Percentiles rank a stretch among this genome's conserved stretches.
Evolutionary conservation across 35 echinoderm and acorn worm genomes (phyloP).

Genomic region (Apostichopus parvimensis): DNA sequence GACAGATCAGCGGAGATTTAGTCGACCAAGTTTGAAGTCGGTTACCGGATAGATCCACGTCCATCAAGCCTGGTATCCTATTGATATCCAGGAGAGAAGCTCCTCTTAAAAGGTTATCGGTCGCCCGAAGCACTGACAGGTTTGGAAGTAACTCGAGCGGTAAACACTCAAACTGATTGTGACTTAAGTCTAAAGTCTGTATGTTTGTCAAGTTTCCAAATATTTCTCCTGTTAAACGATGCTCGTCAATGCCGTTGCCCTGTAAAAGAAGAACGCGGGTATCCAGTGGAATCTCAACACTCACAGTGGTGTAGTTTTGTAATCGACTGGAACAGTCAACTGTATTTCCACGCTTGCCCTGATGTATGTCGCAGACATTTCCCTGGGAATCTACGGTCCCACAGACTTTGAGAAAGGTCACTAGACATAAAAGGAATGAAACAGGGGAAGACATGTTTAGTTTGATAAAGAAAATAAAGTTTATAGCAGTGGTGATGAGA

Average conservation of each 20-base stretch:
- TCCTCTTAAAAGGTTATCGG: not conserved
- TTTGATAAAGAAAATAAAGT: too few relatives aligned
- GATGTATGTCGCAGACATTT: not conserved
- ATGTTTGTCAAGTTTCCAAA: not conserved
- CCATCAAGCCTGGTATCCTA: not conserved
- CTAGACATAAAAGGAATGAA: not conserved
- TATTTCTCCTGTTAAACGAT: not conserved
- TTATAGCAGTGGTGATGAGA: too few relatives aligned
- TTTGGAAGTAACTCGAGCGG: not conserved
- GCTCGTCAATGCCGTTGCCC: not conserved
- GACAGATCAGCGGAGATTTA: not conserved
- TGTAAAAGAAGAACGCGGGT: slow-evolving; percentile 1
- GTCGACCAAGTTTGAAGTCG: not conserved
- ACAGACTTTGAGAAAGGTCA: not conserved
- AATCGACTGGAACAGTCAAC: not conserved
- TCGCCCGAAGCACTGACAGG: not conserved
- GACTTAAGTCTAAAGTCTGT: slow-evolving; percentile 1
- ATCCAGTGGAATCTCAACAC: not conserved
- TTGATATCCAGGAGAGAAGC: not conserved
- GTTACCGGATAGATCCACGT: not conserved
- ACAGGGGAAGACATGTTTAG: too few relatives aligned
- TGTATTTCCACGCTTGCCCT: not conserved
- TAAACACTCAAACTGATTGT: not conserved
- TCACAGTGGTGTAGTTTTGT: not conserved
- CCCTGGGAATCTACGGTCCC: too few relatives aligned